phyloP scores from a whole-genome alignment of 1,140 invertebrate species.

The Holcopasites calliopsidis region DNA sequence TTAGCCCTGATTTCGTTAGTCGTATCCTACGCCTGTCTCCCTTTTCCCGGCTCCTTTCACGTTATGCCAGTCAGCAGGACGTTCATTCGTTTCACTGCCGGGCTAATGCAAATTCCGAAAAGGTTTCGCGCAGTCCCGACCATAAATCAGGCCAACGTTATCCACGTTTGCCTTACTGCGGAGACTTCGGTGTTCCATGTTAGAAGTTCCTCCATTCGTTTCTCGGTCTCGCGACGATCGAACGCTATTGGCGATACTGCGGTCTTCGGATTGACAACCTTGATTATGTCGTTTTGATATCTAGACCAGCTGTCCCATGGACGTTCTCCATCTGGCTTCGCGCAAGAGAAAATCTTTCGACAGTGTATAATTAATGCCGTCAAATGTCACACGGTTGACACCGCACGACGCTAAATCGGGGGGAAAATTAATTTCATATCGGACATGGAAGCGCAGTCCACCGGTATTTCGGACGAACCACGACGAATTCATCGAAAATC shows the following conservation, averaged over 20 bases:
- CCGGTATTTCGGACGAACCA: background rate
- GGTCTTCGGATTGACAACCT: too few relatives aligned
- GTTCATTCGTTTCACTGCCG: slow-evolving; percentile 22
- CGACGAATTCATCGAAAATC: slow-evolving; percentile 15
- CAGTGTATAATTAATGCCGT: slow-evolving; percentile 20
- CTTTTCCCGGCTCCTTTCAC: background rate
- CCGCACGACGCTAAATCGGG: background rate
- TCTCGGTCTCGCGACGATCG: too few relatives aligned
- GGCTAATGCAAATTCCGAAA: slow-evolving; percentile 69
- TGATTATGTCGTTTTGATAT: too few relatives aligned
- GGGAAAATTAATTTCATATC: slow-evolving; percentile 1
- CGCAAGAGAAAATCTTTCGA: background rate
- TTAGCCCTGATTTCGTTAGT: slow-evolving; percentile 44
- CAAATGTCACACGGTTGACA: slow-evolving; percentile 4
- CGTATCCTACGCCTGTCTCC: background rate
- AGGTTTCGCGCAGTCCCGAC: slow-evolving; percentile 54
- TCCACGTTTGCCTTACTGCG: slow-evolving; percentile 48
- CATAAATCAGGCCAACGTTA: slow-evolving; percentile 71
- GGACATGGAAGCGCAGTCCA: background rate
- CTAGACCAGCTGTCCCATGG: background rate
- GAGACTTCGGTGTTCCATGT: slow-evolving; percentile 18
- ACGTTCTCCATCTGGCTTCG: background rate
- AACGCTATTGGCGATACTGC: too few relatives aligned
- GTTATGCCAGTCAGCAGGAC: background rate
- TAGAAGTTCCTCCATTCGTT: too few relatives aligned